Percentiles rank a stretch among this genome's conserved stretches.
phyloP scores from a whole-genome alignment of 2,113 vertebrate species.

The Dolichallabes microphthalmus region DNA sequence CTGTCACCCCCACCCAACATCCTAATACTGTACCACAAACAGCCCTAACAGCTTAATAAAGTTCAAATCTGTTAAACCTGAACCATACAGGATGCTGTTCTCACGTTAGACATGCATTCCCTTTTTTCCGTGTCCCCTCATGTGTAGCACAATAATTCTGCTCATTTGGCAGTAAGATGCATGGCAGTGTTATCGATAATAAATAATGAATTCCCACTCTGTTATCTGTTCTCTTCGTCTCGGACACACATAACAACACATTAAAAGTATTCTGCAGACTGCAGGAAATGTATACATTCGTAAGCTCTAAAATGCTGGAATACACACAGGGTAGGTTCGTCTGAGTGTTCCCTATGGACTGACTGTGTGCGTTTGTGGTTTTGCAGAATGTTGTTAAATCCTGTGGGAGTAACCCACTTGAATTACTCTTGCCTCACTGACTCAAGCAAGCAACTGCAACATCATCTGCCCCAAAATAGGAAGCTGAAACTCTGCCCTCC shows the following conservation, averaged over 20 bases:
- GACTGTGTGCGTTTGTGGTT: not conserved
- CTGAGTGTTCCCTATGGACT: slow-evolving; percentile 21
- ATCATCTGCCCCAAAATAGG: slow-evolving; percentile 25
- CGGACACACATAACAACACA: not conserved
- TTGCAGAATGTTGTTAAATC: slow-evolving; percentile 31
- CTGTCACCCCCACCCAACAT: not conserved
- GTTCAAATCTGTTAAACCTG: not conserved
- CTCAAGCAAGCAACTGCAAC: slow-evolving; percentile 26
- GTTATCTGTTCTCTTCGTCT: not conserved
- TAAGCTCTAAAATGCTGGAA: slow-evolving; percentile 11
- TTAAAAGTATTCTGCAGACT: slow-evolving; percentile 6
- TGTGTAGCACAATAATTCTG: slow-evolving; percentile 1
- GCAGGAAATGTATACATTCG: slow-evolving; percentile 11
- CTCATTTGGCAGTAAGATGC: slow-evolving; percentile 6
- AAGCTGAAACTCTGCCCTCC: not conserved
- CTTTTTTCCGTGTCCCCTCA: not conserved
- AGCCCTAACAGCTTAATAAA: not conserved
- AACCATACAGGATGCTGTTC: not conserved
- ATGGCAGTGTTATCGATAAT: not conserved
- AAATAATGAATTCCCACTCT: not conserved
- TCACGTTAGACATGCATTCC: not conserved
- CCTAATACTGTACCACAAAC: not conserved
- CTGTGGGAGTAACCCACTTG: slow-evolving; percentile 47
- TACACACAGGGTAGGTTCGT: slow-evolving; percentile 3
- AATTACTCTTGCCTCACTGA: slow-evolving; percentile 43